Evolutionary conservation across 2,797 vertebrate species (phyloP), one percentile per base, ranked within the genome.

Genomic region (Xiphorhynchus erythropygius): DNA sequence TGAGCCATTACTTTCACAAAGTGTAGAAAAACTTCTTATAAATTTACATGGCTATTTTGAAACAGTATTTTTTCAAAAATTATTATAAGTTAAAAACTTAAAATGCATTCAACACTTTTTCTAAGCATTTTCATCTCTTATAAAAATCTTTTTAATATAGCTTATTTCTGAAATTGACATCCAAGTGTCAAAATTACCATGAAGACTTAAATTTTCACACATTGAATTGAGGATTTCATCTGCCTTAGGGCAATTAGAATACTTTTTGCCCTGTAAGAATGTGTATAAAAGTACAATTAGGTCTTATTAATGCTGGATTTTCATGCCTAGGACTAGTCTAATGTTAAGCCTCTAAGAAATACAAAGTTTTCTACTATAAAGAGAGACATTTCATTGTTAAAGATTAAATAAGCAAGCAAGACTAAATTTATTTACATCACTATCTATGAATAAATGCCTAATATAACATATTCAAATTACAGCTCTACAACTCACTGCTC

Each of bases 161-260:
- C 14, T 84, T 83, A 71, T 57, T 95, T 78, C 68, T 75, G 41
- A 93, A 90, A 92, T 81, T 89, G 87, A 84, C 46, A 64, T 24
- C 27, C 52, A 63, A 86, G 42, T 71, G 53, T 71, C 55, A 86
- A 86, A 93, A 88, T 90, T 81, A 82, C 77, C 84, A 90, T 69
- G 77, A 90, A 91, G 85, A 63, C 49, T 92, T 91, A 77, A 80
- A 94, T 91, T 90, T 76, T 93, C 37, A 75, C 65, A 60, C 62
- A 68, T 7, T 71, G 39, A 86, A 83, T n/a, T 64, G 53, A 80
- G 69, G 41, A 93, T 87, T 88, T 37, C 53, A 44, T 59, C 52
- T 93, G 75, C 90, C 85, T 85, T 77, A 49, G 12, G 69, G 79
- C 68, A 90, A 23, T 3, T 91, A 60, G 47, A 84, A 89, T 78